Conservation (phyloP, 2,113 vertebrate species). For the Ailuropoda melanoleuca region DNA sequence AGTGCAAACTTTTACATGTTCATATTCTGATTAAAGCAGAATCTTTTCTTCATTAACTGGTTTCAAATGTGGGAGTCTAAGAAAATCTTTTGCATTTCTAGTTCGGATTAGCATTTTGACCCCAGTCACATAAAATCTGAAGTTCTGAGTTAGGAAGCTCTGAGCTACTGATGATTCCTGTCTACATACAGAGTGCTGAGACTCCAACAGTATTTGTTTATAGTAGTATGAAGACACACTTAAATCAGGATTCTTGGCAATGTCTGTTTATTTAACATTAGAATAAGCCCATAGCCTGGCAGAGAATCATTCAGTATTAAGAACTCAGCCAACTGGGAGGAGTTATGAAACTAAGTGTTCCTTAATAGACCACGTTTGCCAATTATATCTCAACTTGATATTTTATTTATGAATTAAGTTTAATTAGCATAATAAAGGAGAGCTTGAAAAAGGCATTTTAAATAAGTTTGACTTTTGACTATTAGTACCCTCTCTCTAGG, state of each 20-base stretch:
- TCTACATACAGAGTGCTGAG: neutral
- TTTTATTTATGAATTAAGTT: slow-evolving; percentile 72
- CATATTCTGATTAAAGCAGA: neutral
- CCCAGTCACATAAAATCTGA: neutral
- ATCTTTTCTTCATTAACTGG: neutral
- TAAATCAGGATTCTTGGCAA: slow-evolving; percentile 26
- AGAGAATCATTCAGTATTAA: slow-evolving; percentile 32
- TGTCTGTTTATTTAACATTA: neutral
- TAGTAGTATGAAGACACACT: neutral
- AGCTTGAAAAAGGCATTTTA: slow-evolving; percentile 54
- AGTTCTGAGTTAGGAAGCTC: neutral
- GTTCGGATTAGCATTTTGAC: slow-evolving; percentile 33
- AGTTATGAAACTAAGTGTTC: slow-evolving; percentile 45
- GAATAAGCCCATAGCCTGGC: neutral
- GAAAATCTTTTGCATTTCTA: neutral
- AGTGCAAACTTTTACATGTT: neutral
- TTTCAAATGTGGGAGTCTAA: neutral
- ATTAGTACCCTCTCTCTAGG: slow-evolving; percentile 44
- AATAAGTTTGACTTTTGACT: slow-evolving; percentile 57
- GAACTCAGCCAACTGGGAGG: slow-evolving; percentile 29
- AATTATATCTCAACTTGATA: slow-evolving; percentile 58
- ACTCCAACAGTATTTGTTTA: neutral
- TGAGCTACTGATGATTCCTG: neutral
- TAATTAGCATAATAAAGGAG: slow-evolving; percentile 67
- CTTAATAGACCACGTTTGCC: slow-evolving; percentile 55